A percentile compares a stretch with the other conserved stretches of the same genome.
Conservation (phyloP, 1,140 invertebrate species). For the Adoxophyes honmai region DNA sequence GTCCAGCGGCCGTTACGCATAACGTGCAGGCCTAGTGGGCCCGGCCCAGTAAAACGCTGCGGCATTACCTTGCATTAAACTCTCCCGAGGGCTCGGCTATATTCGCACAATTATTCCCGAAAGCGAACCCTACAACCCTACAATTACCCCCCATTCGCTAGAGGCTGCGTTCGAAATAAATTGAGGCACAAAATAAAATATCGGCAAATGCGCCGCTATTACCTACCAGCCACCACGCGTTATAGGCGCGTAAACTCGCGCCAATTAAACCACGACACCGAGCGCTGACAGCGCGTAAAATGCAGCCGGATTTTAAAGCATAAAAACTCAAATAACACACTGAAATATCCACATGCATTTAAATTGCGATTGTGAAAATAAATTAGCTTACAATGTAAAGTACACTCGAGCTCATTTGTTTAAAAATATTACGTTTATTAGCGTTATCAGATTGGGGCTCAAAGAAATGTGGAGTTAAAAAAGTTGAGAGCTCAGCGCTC, state of each 20-base stretch:
- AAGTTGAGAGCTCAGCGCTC: slow-evolving; percentile 31
- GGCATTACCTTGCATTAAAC: slow-evolving; percentile 69
- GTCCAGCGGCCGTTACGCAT: slow-evolving; percentile 56
- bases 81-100: slow-evolving; percentile 58
- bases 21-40: slow-evolving; percentile 34
- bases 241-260: slow-evolving; percentile 27
- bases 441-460: too few relatives aligned
- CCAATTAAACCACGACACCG: slow-evolving; percentile 27
- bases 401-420: slow-evolving; percentile 21
- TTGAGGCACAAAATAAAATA: slow-evolving; percentile 61
- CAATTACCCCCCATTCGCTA: slow-evolving; percentile 71
- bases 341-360: slow-evolving; percentile 21
- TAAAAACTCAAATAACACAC: slow-evolving; percentile 16
- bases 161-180: slow-evolving; percentile 59
- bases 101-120: slow-evolving; percentile 71
- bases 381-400: slow-evolving; percentile 25
- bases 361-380: slow-evolving; percentile 24
- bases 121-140: slow-evolving; percentile 68
- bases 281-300: slow-evolving; percentile 22
- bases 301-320: slow-evolving; percentile 30
- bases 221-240: slow-evolving; percentile 32
- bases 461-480: not conserved
- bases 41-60: slow-evolving; percentile 43
- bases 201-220: slow-evolving; percentile 58
- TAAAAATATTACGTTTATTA: not conserved